phyloP scores from a whole-genome alignment of 2,113 vertebrate species.

The Eubucco bourcierii region DNA sequence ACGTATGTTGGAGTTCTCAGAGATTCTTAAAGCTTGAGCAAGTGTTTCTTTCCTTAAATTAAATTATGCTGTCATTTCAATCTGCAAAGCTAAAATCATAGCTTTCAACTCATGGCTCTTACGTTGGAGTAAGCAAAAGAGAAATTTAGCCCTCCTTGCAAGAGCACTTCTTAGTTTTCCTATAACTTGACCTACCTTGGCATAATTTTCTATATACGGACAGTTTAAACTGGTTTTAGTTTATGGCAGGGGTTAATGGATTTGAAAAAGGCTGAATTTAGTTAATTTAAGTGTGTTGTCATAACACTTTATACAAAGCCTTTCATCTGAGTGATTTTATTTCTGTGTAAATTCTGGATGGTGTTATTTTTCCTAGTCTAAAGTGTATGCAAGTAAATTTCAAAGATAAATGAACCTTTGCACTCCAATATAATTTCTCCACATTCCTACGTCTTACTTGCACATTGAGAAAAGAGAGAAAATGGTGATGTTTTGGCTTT shows the following conservation, averaged over 20 bases:
- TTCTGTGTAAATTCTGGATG: slow-evolving; percentile 8
- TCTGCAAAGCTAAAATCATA: not conserved
- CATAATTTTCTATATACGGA: not conserved
- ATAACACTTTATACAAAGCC: not conserved
- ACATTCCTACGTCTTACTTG: slow-evolving; percentile 58
- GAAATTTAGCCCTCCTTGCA: not conserved
- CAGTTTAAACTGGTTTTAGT: not conserved
- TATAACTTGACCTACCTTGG: not conserved
- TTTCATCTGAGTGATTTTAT: slow-evolving; percentile 29
- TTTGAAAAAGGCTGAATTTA: not conserved
- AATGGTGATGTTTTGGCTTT: slow-evolving; percentile 52
- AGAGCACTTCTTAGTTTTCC: not conserved
- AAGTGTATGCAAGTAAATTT: slow-evolving; percentile 23
- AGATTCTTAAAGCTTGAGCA: not conserved
- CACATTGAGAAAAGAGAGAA: slow-evolving; percentile 50
- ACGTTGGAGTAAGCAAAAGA: not conserved
- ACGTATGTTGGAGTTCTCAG: not conserved
- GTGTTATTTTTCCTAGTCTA: slow-evolving; percentile 39
- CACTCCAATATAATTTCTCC: slow-evolving; percentile 45
- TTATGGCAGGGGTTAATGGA: not conserved
- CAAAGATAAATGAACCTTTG: slow-evolving; percentile 48
- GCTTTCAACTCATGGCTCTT: not conserved
- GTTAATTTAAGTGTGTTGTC: not conserved
- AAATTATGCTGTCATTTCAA: not conserved
- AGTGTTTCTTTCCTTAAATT: not conserved